Base-by-base conservation (phyloP, 2,113 vertebrate species). In the Noctilio leporinus region DNA sequence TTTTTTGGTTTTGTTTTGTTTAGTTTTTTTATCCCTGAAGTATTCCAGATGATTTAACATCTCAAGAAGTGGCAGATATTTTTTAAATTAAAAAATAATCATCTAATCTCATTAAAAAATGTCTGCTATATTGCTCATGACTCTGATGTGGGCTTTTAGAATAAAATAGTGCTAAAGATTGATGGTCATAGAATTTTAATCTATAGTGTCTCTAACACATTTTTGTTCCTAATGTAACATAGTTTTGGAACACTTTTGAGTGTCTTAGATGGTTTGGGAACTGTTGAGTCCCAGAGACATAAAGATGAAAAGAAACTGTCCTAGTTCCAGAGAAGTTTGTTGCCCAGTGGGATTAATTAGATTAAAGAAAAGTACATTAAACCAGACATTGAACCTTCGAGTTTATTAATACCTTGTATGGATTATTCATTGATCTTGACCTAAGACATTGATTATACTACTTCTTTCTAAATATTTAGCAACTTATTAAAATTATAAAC, bases 331-430 rank as follows among this genome's bases (percentile, higher is more conserved):
- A 85, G 85, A 15, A 65, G 12, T 57, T 89, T 40, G 47, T 86
- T 64, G n/a, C 77, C 59, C 40, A 83, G 14, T 40, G 83, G 65
- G 24, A 86, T 89, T 82, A 95, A 95, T 64, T 96, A 86, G 26
- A 89, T 86, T 75, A 49, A 75, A 89, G 26, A 55, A 93, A 91
- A 91, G 47, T 33, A 75, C 7, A 80, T 69, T 90, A 83, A 93
- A 38, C 15, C 1, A 59, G n/a, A 28, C 24, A 62, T 16, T 77
- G 10, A 7, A 40, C 26, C 16, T 92, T 40, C 59, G 33, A 78
- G 17, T 72, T 85, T 84, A 81, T 35, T 62, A 75, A 53, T 11
- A 33, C 8, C 76, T 33, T 76, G 16, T 35, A 59, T 75, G 26
- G 26, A 81, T 87, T 64, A n/a, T 69, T 89, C 80, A 92, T 64